Conservation (phyloP, 2,888 invertebrate genomes). For the Chydorus sphaericus region DNA sequence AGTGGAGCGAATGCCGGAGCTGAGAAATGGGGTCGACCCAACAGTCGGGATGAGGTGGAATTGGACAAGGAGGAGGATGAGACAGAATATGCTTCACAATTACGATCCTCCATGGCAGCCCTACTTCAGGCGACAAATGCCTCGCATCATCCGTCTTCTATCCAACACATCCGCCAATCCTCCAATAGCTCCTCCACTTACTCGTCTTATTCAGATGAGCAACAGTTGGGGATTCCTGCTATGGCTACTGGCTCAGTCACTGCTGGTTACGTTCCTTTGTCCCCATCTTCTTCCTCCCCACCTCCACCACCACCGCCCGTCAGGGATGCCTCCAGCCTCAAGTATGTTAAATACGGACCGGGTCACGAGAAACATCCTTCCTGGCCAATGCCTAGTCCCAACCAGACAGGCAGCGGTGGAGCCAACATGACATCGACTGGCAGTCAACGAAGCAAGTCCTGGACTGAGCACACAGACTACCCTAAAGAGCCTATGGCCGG, state of each 20-base stretch:
- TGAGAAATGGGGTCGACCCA: background rate
- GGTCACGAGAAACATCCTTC: constrained; percentile 60
- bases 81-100: constrained; percentile 20
- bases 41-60: constrained; percentile 2
- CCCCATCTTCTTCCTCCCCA: constrained; percentile 14
- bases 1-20: background rate
- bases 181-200: constrained; percentile 15
- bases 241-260: constrained; percentile 1
- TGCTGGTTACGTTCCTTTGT: background rate
- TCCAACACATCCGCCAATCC: constrained; percentile 16
- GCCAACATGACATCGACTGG: constrained; percentile 29
- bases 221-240: constrained; percentile 2
- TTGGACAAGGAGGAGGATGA: constrained; percentile 17
- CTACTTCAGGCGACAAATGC: constrained; percentile 17
- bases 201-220: constrained; percentile 11
- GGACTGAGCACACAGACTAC: constrained; percentile 54
- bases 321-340: constrained; percentile 49
- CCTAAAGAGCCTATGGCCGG: constrained; percentile 48
- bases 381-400: constrained; percentile 46
- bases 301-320: constrained; percentile 36
- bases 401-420: constrained; percentile 11
- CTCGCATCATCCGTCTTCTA: too few relatives aligned
- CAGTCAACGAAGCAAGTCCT: constrained; percentile 49
- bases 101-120: constrained; percentile 21
- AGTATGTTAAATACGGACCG: constrained; percentile 47